Evolutionary conservation across 2,888 invertebrate species (phyloP), one percentile per base, ranked within the genome.

Genomic region (Autographa gamma): DNA sequence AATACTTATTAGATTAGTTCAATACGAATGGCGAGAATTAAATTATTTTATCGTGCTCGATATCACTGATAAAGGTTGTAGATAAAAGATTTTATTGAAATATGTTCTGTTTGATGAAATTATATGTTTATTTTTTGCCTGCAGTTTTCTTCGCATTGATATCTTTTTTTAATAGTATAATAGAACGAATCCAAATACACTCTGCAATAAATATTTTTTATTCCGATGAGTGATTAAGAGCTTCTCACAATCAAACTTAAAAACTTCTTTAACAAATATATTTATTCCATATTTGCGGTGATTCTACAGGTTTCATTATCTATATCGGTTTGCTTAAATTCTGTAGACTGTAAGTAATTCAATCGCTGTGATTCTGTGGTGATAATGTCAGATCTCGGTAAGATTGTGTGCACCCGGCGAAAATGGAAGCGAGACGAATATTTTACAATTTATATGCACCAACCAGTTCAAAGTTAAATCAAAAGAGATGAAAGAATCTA

Each of bases 11-110:
- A 58, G 25, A 63, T 67, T 41, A 19, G 48, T 38, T 61, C 48
- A 54, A 66, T 64, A 62, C 25, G 62, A 74, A 64, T 58, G 34
- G n/a, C 59, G 18, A 43, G 41, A 18, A 48, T 58, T 63, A 59
- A 65, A 66, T 74, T 52, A 48, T 59, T 64, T 31, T 66, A 60
- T 64, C 70, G 32, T 32, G 25, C 59, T 52, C 64, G 65, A 66
- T 79, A 63, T 63, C 69, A 48, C 31, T 61, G 69, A 76, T 76
- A 69, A 64, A 18, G 43, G 43, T 38, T 48, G 16, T 48, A 38
- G 65, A 74, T 66, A 59, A 34, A 66, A 58, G 54, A 48, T 67
- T 25, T 34, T 48, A 16, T 18, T n/a, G 31, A 48, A 43, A 32
- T 11, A 61, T 6, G 3, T 4, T 6, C 2, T 43, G 5, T 48